A percentile compares a stretch with the other conserved stretches of the same genome.
Evolutionary conservation across 2,113 vertebrate genomes (phyloP).

Genomic region (Xenopus borealis): DNA sequence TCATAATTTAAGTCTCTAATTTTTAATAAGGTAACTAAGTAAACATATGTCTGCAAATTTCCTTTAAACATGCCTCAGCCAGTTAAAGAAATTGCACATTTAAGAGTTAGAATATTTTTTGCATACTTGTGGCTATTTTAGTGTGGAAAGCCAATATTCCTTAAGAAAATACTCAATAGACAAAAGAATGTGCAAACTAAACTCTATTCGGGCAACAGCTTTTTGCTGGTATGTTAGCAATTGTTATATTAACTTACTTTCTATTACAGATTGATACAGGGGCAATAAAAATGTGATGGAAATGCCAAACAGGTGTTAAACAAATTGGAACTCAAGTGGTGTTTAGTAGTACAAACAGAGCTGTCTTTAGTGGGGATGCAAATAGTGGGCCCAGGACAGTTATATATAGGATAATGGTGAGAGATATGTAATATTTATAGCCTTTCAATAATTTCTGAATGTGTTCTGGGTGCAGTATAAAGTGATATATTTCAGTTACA

Average conservation of each 20-base stretch:
- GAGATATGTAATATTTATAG: too few species aligned
- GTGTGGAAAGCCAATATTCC: slow-evolving; percentile 48
- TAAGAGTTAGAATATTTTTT: slow-evolving; percentile 24
- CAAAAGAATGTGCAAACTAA: slow-evolving; percentile 44
- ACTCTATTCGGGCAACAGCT: slow-evolving; percentile 41
- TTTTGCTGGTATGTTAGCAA: slow-evolving; percentile 37
- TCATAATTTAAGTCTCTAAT: neutral
- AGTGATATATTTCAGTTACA: too few species aligned
- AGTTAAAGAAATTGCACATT: slow-evolving; percentile 30
- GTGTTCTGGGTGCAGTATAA: too few species aligned
- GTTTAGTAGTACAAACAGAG: neutral
- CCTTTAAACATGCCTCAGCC: slow-evolving; percentile 15
- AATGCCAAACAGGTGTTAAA: slow-evolving; percentile 7
- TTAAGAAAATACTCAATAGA: slow-evolving; percentile 27
- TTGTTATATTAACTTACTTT: slow-evolving; percentile 26
- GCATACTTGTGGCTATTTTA: slow-evolving; percentile 30
- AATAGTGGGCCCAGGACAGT: too few species aligned
- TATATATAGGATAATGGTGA: too few species aligned
- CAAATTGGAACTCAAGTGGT: slow-evolving; percentile 3
- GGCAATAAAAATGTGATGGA: slow-evolving; percentile 3
- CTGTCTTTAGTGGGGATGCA: too few species aligned
- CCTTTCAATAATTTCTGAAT: too few species aligned
- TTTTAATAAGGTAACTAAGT: slow-evolving; percentile 13
- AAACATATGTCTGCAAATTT: slow-evolving; percentile 27
- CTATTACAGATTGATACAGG: slow-evolving; percentile 6